Conservation (phyloP, 2,888 invertebrate species). For the Melolontha melolontha region DNA sequence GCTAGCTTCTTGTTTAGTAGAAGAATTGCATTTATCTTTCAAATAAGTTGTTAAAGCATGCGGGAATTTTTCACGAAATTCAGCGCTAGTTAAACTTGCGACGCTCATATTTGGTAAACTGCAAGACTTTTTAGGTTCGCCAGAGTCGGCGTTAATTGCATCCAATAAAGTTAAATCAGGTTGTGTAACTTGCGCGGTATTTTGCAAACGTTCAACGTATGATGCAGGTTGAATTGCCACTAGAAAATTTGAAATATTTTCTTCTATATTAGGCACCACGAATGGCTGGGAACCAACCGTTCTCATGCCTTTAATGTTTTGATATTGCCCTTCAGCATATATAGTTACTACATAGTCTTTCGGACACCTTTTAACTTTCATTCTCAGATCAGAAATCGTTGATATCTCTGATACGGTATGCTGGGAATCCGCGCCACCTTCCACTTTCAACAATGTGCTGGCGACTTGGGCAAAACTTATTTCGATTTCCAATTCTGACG, state of each 20-base stretch:
- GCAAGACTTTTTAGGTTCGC: background rate
- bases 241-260: background rate
- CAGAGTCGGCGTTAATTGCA: background rate
- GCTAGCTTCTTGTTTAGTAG: too few relatives aligned
- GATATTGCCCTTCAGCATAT: background rate
- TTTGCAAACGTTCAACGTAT: background rate
- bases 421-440: conserved; percentile 35
- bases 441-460: conserved; percentile 36
- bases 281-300: conserved; percentile 33
- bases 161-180: background rate
- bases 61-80: conserved; percentile 17
- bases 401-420: conserved; percentile 29
- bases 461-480: conserved; percentile 22
- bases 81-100: conserved; percentile 12
- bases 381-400: conserved; percentile 30
- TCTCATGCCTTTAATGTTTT: background rate
- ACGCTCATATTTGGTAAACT: conserved; percentile 27
- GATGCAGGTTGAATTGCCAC: conserved; percentile 7
- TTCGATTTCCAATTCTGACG: conserved; percentile 19
- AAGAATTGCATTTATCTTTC: too few relatives aligned
- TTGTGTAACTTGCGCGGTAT: background rate
- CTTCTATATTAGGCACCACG: background rate
- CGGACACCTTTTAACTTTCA: conserved; percentile 27
- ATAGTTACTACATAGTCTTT: conserved; percentile 28
- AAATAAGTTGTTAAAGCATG: conserved; percentile 4